Evolutionary conservation across 2,888 invertebrate genomes (phyloP).

Genomic region (Linnaemya tessellans): DNA sequence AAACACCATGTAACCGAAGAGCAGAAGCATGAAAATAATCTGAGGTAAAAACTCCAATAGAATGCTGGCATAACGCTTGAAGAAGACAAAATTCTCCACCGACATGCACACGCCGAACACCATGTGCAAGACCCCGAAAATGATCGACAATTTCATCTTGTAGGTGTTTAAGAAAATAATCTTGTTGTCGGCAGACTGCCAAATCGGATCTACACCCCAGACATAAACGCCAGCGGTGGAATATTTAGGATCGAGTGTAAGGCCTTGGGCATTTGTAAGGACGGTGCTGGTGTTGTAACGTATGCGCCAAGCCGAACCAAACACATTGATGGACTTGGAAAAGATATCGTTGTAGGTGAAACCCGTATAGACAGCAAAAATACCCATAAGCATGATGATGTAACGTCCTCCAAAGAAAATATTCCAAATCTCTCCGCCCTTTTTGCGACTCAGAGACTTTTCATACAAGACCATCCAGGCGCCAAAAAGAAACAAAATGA

Average conservation of each 20-base stretch:
- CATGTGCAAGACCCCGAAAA: slow-evolving; percentile 97
- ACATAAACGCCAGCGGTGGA: slow-evolving; percentile 85
- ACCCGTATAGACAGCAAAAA: slow-evolving; percentile 99
- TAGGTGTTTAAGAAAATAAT: slow-evolving; percentile 97
- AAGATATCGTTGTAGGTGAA: slow-evolving; percentile 98
- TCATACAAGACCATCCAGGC: slow-evolving; percentile 93
- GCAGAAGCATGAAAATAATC: slow-evolving; percentile 91
- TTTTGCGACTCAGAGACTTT: slow-evolving; percentile 88
- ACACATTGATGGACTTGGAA: slow-evolving; percentile 97
- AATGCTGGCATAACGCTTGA: slow-evolving; percentile 88
- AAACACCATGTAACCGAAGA: slow-evolving; percentile 96
- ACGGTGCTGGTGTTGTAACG: slow-evolving; percentile 85
- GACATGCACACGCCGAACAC: slow-evolving; percentile 95
- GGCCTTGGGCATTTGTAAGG: slow-evolving; percentile 81
- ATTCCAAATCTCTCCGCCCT: slow-evolving; percentile 95
- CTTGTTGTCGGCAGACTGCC: slow-evolving; percentile 93
- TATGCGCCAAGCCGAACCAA: slow-evolving; percentile 93
- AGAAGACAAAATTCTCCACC: slow-evolving; percentile 90
- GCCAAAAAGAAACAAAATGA: slow-evolving; percentile 93
- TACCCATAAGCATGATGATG: slow-evolving; percentile 97
- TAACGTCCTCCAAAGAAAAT: slow-evolving; percentile 99
- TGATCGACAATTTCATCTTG: slow-evolving; percentile 98
- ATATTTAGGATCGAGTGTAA: slow-evolving; percentile 87
- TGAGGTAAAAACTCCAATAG: slow-evolving; percentile 96
- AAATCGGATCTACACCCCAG: slow-evolving; percentile 92